Evolutionary conservation across 2,888 invertebrate genomes (phyloP), one percentile per base, ranked within the genome.

Genomic region (Urechis unicinctus): DNA sequence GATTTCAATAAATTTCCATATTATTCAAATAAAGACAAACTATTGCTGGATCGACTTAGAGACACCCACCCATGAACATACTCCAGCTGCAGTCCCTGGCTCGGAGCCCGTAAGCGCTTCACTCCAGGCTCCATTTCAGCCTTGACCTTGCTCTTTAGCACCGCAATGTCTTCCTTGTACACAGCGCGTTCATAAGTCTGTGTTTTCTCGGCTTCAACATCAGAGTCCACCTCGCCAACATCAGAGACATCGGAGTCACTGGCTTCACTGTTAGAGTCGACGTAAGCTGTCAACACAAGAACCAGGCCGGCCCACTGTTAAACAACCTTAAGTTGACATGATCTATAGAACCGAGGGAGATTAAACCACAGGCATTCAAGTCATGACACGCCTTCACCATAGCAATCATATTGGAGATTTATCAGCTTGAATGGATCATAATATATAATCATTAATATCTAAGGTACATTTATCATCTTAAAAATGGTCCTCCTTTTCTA

Each of bases 231-330:
- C 44, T 65, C 71, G 2, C 65, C 73, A 5, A 74, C 71, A 62
- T 77, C 77, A n/a, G 75, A 75, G 53, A 75, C 49, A 48, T 77
- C 77, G 1, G 77, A 75, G 61, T 78, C 77, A 65, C 73, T 73
- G 45, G 69, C 78, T 56, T 78, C 78, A 61, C 73, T 74, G 64
- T 77, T 73, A 2, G 76, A 75, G 59, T 77, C 77, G 22, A 74
- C 62, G 62, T 68, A 76, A 4, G 74, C 75, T 75, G 65, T 17
- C 50, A 55, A 47, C 45, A 29, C 29, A 50, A 48, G n/a, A n/a
- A n/a, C n/a, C n/a, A n/a, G n/a, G n/a, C n/a, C n/a, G n/a, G 36
- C 9, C 17, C 36, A 36, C 36, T 13, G 36, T 13, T 36, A 9
- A 36, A 36, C 9, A 9, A 17, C 9, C 17, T 17, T 13, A 17